Evolutionary conservation across 2,113 vertebrate genomes (phyloP).

Genomic region (Grammomys dolichurus): DNA sequence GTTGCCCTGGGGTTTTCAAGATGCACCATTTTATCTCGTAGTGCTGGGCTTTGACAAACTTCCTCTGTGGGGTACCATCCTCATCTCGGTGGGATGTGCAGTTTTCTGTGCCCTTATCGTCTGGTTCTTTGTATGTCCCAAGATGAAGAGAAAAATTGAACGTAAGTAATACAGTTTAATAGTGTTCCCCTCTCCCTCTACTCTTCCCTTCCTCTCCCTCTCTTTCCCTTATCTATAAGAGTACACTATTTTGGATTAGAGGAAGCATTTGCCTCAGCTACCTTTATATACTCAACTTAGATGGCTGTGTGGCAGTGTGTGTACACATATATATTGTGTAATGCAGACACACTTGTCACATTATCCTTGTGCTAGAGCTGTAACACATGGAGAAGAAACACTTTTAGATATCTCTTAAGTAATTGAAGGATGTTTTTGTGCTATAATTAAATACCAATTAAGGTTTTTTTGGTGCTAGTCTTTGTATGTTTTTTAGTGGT

Average conservation of each 20-base stretch:
- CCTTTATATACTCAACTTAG: background rate
- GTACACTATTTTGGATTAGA: background rate
- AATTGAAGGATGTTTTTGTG: background rate
- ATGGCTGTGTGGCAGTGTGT: background rate
- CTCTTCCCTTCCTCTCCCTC: background rate
- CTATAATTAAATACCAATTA: background rate
- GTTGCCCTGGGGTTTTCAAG: conserved; percentile 86
- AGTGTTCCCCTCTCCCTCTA: background rate
- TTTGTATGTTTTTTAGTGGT: background rate
- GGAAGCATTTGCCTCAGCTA: background rate
- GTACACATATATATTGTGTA: background rate
- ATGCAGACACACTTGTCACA: background rate
- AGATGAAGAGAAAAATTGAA: conserved; percentile 95
- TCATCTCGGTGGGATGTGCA: conserved; percentile 93
- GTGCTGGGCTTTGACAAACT: conserved; percentile 96
- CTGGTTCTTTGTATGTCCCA: conserved; percentile 96
- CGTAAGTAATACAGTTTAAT: conserved; percentile 87
- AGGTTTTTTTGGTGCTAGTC: background rate
- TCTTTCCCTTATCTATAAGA: conserved; percentile 12
- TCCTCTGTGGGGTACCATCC: conserved; percentile 95
- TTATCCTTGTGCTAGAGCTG: background rate
- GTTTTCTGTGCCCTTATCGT: conserved; percentile 92
- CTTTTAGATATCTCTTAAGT: background rate
- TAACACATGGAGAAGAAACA: background rate
- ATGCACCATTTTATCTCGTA: conserved; percentile 89